phyloP scores from a whole-genome alignment of 2,888 invertebrate species.

The Chymomyza fuscimana region DNA sequence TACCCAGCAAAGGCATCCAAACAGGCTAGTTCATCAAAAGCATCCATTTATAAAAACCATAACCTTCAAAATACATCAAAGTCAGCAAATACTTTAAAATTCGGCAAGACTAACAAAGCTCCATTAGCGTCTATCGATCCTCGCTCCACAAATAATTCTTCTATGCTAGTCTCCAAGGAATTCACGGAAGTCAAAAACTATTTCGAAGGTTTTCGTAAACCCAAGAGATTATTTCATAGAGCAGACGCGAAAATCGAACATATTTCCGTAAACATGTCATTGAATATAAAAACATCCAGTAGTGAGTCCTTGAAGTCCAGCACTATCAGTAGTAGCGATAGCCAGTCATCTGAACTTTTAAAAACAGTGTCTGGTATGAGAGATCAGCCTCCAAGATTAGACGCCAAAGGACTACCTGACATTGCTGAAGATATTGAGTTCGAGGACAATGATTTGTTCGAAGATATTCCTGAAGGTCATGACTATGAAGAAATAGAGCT shows the following conservation, averaged over 20 bases:
- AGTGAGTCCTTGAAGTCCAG: not conserved
- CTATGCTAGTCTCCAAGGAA: not conserved
- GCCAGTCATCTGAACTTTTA: not conserved
- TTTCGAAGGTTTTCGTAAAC: not conserved
- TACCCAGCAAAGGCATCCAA: too few relatives aligned
- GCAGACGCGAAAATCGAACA: too few relatives aligned
- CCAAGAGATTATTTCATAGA: not conserved
- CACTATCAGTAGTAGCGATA: not conserved
- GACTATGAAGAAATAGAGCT: slow-evolving; percentile 44
- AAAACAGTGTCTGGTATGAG: not conserved
- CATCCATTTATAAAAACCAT: not conserved
- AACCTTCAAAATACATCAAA: not conserved
- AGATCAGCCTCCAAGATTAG: not conserved
- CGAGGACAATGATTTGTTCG: slow-evolving; percentile 20
- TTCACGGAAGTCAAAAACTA: not conserved
- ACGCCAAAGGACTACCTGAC: not conserved
- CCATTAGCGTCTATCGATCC: too few relatives aligned
- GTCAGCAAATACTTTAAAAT: not conserved
- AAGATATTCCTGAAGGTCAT: slow-evolving; percentile 55
- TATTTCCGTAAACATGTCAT: not conserved
- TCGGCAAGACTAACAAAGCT: not conserved
- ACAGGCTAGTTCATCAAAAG: too few relatives aligned
- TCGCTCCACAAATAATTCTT: too few relatives aligned
- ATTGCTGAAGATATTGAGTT: not conserved
- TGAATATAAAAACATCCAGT: not conserved